phyloP scores from a whole-genome alignment of 2,888 invertebrate species.

The Leptura quadrifasciata region DNA sequence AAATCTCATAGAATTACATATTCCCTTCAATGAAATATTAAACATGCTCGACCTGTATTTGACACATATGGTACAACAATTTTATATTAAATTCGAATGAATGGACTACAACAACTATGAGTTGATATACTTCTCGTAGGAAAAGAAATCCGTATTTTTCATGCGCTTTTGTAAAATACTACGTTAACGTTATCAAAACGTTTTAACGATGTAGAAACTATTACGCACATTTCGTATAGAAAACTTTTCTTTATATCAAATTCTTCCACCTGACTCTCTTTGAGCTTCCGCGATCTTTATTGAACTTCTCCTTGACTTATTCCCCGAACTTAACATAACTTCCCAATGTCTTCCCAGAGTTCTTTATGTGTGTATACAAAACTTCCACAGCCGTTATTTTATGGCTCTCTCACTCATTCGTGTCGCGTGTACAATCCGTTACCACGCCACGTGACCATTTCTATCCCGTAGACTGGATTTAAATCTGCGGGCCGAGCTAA shows the following conservation, averaged over 20 bases:
- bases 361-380: conserved; percentile 7
- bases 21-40: too few species aligned
- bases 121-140: too few species aligned
- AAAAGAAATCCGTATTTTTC: too few species aligned
- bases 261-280: not conserved
- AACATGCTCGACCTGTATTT: too few species aligned
- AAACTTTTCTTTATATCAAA: conserved; percentile 4
- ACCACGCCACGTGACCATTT: not conserved
- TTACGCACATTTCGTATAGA: not conserved
- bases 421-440: not conserved
- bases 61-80: too few species aligned
- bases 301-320: conserved; percentile 3
- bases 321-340: not conserved
- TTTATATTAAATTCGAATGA: too few species aligned
- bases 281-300: not conserved
- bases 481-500: not conserved
- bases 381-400: not conserved
- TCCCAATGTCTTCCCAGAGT: not conserved
- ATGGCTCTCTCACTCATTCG: not conserved
- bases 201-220: not conserved
- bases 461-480: not conserved
- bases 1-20: too few species aligned
- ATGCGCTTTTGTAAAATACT: too few species aligned
- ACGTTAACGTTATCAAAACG: not conserved
- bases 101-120: too few species aligned